Conservation (phyloP, 1,140 invertebrate genomes). For the Phortica variegata region DNA sequence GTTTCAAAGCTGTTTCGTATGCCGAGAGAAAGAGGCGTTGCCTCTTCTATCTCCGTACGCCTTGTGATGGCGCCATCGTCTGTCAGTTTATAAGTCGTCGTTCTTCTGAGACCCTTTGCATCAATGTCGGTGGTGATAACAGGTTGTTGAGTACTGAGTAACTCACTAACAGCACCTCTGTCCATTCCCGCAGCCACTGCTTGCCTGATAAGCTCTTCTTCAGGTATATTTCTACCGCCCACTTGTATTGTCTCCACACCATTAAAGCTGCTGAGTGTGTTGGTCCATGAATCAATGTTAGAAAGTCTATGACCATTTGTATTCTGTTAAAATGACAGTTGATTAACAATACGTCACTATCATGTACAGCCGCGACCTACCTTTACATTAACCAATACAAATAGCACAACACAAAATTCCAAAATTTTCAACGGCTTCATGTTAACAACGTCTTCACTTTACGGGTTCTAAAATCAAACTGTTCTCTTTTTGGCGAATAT, state of each 20-base stretch:
- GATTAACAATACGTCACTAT: background rate
- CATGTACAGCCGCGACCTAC: slow-evolving; percentile 23
- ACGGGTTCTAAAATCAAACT: too few species aligned
- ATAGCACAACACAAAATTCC: too few species aligned
- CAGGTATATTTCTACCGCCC: slow-evolving; percentile 1
- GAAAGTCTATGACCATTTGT: slow-evolving; percentile 4
- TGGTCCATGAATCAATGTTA: background rate
- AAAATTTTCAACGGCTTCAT: too few species aligned
- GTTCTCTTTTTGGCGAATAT: too few species aligned
- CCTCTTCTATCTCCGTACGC: background rate
- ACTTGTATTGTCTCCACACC: too few species aligned
- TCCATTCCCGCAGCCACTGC: slow-evolving; percentile 22
- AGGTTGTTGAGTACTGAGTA: slow-evolving; percentile 28
- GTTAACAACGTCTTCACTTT: too few species aligned
- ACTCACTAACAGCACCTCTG: slow-evolving; percentile 13
- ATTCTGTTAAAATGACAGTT: background rate
- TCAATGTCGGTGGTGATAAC: slow-evolving; percentile 18
- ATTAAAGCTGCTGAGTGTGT: too few species aligned
- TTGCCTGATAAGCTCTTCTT: slow-evolving; percentile 11
- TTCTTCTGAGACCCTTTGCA: slow-evolving; percentile 4
- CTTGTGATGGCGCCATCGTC: slow-evolving; percentile 9
- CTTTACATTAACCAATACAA: slow-evolving; percentile 21
- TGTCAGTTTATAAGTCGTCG: slow-evolving; percentile 21
- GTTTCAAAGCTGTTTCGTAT: background rate
- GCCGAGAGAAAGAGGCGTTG: background rate